Evolutionary conservation across 2,797 vertebrate genomes (phyloP).

Genomic region (Parauchenoglanis ngamensis): DNA sequence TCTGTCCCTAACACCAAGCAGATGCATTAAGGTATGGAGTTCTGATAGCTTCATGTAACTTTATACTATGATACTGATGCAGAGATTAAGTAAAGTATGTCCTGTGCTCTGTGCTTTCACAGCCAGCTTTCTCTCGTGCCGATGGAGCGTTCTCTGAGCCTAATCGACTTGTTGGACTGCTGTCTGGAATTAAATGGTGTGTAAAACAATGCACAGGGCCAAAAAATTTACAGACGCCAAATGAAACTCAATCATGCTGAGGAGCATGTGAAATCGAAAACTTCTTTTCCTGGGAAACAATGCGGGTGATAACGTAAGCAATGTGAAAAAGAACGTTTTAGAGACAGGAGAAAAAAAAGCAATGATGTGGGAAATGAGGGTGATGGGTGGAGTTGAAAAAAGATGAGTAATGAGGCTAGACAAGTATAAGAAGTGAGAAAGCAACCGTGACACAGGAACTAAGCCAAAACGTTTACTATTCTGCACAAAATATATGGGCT

Average conservation of each 20-base stretch:
- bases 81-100: conserved; percentile 45
- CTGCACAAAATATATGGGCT: not conserved
- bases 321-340: conserved; percentile 41
- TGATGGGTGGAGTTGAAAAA: conserved; percentile 61
- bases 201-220: conserved; percentile 58
- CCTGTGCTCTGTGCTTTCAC: conserved; percentile 44
- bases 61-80: conserved; percentile 56
- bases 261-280: conserved; percentile 55
- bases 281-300: conserved; percentile 57
- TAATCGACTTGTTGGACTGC: conserved; percentile 61
- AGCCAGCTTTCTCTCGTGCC: conserved; percentile 41
- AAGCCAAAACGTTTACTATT: not conserved
- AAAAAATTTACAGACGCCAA: conserved; percentile 53
- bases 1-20: conserved; percentile 26
- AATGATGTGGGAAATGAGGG: conserved; percentile 62
- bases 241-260: conserved; percentile 64
- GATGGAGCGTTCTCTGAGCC: conserved; percentile 61
- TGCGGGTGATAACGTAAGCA: conserved; percentile 45
- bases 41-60: conserved; percentile 50
- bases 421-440: conserved; percentile 12
- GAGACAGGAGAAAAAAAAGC: conserved; percentile 34
- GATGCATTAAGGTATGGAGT: conserved; percentile 36
- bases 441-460: not conserved
- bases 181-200: conserved; percentile 56
- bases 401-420: conserved; percentile 53